Evolutionary conservation across 2,888 invertebrate genomes (phyloP), one percentile per base, ranked within the genome.

Genomic region (Latheticus oryzae): DNA sequence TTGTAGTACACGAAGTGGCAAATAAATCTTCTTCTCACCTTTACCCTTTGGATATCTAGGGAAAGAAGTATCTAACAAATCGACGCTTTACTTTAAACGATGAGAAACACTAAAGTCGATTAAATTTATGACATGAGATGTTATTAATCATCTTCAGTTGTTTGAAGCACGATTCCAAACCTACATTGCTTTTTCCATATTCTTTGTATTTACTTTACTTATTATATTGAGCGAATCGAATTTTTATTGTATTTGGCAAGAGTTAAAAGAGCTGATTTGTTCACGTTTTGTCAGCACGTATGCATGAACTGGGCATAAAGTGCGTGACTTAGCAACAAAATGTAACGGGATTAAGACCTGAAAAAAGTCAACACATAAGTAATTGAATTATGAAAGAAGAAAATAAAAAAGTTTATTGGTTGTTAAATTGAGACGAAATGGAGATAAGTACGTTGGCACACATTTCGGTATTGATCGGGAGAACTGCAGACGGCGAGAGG

Each of bases 251-350:
- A 42, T 42, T 42, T 42, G 42, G 42, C 13, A 42, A 13, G 13
- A 42, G 42, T n/a, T 45, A 13, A 15, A 43, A 43, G 33, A 17
- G 8, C 9, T 16, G 13, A 23, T 35, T 47, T 35, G 28, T 50
- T 28, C 23, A 48, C 26, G 48, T 48, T 48, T 43, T 43, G 43
- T 30, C 30, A 30, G 28, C 28, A 45, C 19, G 13, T 30, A 45
- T 30, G 45, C 26, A 42, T 13, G 12, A 42, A 35, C 35, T n/a
- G 16, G 26, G n/a, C 43, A 1, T 17, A 17, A 13, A 35, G 8
- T 26, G 26, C 35, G 37, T 38, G 38, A 38, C 38, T 38, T 16
- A 11, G 30, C 51, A 38, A 28, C 38, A 43, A 52, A 47, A 35
- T 28, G 16, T 45, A 45, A 45, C 45, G 45, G 45, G 8, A 45